Evolutionary conservation across 2,888 invertebrate genomes (phyloP).

Genomic region (Plagiodera versicolora): DNA sequence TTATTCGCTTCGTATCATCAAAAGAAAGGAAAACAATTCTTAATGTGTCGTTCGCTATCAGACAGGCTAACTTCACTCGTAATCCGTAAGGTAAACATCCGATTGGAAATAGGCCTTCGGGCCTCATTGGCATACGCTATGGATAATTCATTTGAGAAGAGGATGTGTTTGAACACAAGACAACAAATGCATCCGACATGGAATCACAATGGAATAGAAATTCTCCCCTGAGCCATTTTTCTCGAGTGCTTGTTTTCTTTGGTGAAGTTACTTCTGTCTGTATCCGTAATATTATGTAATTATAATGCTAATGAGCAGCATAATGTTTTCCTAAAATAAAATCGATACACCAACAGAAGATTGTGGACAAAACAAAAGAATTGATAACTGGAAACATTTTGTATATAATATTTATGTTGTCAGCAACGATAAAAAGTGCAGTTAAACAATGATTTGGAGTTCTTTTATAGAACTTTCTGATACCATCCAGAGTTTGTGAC

Average conservation of each 20-base stretch:
- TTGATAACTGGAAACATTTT: no score
- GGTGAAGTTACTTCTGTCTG: background rate
- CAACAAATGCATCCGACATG: conserved; percentile 8
- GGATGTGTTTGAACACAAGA: conserved; percentile 15
- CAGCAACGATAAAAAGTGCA: no score
- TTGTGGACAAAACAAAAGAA: background rate
- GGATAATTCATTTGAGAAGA: conserved; percentile 10
- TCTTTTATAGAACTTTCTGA: no score
- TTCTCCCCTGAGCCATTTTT: conserved; percentile 1
- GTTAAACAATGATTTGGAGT: no score
- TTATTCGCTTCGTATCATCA: conserved; percentile 46
- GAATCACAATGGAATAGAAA: background rate
- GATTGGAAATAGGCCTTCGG: conserved; percentile 37
- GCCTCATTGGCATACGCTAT: conserved; percentile 22
- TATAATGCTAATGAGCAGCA: background rate
- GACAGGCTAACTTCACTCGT: conserved; percentile 40
- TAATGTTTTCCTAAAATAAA: background rate
- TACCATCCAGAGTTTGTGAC: no score
- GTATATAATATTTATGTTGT: no score
- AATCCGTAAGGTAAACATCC: conserved; percentile 49
- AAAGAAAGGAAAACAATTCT: conserved; percentile 42
- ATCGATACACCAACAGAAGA: background rate
- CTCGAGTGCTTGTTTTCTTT: background rate
- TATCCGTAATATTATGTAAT: background rate
- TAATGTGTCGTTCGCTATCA: conserved; percentile 44